These are phyloP conservation scores for Scrobipalpa costella DNA, from an alignment of 2,888 invertebrate species.

Conservation along the genomic window DNA sequence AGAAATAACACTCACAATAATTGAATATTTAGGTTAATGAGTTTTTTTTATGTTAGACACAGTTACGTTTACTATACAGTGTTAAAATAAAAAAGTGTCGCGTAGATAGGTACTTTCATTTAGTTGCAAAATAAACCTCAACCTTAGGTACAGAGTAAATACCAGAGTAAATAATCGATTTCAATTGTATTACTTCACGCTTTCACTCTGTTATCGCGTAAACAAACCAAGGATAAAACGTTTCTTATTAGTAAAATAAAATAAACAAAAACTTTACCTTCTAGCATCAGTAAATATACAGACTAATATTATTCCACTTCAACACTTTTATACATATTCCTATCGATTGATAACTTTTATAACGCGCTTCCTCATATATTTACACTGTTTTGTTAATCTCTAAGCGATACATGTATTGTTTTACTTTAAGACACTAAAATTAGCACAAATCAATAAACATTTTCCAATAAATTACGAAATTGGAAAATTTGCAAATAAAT, in stretches of 20 bases:
- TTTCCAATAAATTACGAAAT: constrained; percentile 36
- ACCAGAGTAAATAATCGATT: background rate
- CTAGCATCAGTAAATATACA: constrained; percentile 36
- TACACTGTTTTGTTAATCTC: constrained; percentile 38
- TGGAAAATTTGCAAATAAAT: constrained; percentile 35
- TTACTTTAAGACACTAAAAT: constrained; percentile 35
- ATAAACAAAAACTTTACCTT: constrained; percentile 37
- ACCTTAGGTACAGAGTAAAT: background rate
- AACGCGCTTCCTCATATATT: constrained; percentile 48
- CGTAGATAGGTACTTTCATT: background rate
- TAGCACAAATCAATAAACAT: constrained; percentile 48
- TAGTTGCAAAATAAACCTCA: background rate
- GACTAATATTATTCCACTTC: constrained; percentile 34
- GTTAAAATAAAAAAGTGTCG: background rate
- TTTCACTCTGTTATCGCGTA: constrained; percentile 6
- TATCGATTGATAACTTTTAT: constrained; percentile 40
- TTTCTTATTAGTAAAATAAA: constrained; percentile 21
- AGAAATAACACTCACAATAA: too few species aligned
- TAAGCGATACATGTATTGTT: constrained; percentile 34
- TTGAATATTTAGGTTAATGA: too few species aligned
- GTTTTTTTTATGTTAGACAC: too few species aligned
- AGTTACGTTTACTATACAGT: too few species aligned
- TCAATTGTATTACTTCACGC: background rate
- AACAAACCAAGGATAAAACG: constrained; percentile 1
- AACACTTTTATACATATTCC: constrained; percentile 34